Conservation (phyloP, 2,888 invertebrate species). For the Apodemia hepburni region DNA sequence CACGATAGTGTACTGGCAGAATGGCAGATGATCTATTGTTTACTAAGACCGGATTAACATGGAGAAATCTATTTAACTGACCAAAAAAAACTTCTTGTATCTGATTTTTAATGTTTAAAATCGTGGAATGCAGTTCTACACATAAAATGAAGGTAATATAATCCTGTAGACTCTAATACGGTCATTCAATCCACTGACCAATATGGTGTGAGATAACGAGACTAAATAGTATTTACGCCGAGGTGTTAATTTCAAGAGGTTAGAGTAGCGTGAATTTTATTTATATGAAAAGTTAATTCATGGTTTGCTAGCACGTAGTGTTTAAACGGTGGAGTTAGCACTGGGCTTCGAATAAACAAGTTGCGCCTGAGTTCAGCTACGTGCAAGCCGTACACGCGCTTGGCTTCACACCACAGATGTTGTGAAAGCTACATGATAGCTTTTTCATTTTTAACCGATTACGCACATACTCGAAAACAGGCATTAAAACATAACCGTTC, state of each 20-base stretch:
- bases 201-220: constrained; percentile 63
- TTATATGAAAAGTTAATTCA: constrained; percentile 80
- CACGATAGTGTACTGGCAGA: no score
- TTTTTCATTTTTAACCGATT: not conserved
- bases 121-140: no score
- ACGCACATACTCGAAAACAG: not conserved
- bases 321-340: constrained; percentile 78
- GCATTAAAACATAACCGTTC: no score
- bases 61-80: no score
- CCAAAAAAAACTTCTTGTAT: no score
- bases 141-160: constrained; percentile 13
- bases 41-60: no score
- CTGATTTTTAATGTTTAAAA: no score
- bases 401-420: constrained; percentile 34
- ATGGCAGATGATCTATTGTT: no score
- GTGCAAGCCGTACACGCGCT: constrained; percentile 39
- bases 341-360: constrained; percentile 70
- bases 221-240: constrained; percentile 73
- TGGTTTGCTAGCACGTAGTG: constrained; percentile 73
- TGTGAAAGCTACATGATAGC: constrained; percentile 26
- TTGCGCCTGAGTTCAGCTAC: constrained; percentile 38
- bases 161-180: constrained; percentile 30
- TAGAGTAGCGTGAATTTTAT: constrained; percentile 80
- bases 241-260: constrained; percentile 80
- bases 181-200: constrained; percentile 34